Evolutionary conservation across 2,797 vertebrate genomes (phyloP).

Genomic region (Danionella dracula): DNA sequence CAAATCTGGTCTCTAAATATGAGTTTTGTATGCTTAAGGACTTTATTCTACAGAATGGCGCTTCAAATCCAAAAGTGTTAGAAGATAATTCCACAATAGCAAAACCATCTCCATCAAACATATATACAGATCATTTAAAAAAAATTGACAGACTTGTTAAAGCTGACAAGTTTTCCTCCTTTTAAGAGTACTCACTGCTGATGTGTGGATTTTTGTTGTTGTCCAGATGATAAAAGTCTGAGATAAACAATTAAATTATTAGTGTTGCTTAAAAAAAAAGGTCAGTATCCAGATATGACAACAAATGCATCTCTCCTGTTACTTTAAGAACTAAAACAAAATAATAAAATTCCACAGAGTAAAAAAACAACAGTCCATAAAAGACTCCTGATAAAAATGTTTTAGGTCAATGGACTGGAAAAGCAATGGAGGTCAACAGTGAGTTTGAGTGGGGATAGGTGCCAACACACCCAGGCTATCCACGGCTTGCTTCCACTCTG

Average conservation of each 20-base stretch:
- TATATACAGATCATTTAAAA: conserved; percentile 5
- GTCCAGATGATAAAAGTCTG: neutral
- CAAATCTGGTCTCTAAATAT: neutral
- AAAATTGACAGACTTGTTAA: neutral
- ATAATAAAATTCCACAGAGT: neutral
- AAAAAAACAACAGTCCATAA: neutral
- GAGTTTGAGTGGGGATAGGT: neutral
- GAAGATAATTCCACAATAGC: neutral
- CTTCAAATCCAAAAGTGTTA: neutral
- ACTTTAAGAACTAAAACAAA: no score
- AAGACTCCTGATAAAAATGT: conserved; percentile 13
- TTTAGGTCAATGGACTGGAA: conserved; percentile 5
- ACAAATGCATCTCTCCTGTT: no score
- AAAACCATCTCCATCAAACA: neutral
- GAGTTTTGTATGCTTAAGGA: neutral
- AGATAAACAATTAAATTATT: no score
- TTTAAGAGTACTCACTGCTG: neutral
- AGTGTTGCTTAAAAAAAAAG: no score
- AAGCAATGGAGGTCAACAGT: neutral
- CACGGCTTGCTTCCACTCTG: neutral
- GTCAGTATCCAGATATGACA: no score
- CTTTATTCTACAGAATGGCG: conserved; percentile 1
- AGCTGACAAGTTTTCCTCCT: conserved; percentile 3
- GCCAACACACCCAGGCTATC: neutral
- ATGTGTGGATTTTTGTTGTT: neutral